These are phyloP conservation scores for Phainopepla nitens DNA, from an alignment of 2,113 vertebrate species.

Conservation along the genomic window DNA sequence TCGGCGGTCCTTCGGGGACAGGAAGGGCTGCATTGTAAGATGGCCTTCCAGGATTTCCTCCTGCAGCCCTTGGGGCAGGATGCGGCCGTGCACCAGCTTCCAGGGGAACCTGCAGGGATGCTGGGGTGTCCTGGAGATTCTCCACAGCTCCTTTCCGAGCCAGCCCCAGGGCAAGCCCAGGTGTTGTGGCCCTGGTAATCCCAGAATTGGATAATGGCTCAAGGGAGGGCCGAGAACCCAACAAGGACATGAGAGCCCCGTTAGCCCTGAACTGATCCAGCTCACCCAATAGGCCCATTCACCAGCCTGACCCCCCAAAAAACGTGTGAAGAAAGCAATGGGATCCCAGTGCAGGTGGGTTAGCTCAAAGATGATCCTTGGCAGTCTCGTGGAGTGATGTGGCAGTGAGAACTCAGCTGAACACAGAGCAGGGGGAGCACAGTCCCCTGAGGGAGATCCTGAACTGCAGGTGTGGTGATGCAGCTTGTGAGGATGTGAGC, in stretches of 20 bases:
- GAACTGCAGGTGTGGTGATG: fast-evolving
- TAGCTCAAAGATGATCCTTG: background rate
- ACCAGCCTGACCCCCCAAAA: background rate
- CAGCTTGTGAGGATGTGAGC: background rate
- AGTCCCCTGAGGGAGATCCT: background rate
- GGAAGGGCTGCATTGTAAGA: constrained; percentile 56
- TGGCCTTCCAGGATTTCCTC: constrained; percentile 62
- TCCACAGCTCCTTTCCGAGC: background rate
- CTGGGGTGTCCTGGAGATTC: background rate
- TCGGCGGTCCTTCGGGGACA: background rate
- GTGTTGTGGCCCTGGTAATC: background rate
- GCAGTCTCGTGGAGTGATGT: background rate
- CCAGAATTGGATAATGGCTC: fast-evolving
- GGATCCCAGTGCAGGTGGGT: background rate
- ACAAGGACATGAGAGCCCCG: background rate
- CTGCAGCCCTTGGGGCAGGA: background rate
- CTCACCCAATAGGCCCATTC: background rate
- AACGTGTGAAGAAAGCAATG: background rate
- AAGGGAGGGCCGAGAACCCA: fast-evolving
- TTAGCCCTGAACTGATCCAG: background rate
- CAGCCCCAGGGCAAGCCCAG: fast-evolving
- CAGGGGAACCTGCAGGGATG: background rate
- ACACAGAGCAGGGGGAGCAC: fast-evolving
- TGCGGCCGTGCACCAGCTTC: background rate
- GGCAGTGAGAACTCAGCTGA: fast-evolving